Evolutionary conservation across 2,888 invertebrate genomes (phyloP), one percentile per base, ranked within the genome.

Genomic region (Eristalis pertinax): DNA sequence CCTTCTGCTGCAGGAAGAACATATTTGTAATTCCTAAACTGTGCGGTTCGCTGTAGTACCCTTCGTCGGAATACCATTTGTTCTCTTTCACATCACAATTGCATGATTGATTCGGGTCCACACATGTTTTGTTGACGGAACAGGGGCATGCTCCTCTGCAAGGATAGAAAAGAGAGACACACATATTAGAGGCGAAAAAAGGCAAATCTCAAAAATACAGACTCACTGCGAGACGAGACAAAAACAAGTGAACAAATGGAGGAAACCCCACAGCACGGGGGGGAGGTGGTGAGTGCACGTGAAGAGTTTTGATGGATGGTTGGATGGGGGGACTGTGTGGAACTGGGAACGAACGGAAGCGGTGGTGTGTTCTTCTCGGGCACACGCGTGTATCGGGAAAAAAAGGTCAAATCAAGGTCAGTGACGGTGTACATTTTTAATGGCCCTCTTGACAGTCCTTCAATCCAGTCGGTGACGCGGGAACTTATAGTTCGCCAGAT

Each of bases 1-100:
- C 96, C 89, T 96, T 95, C 91, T 97, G 97, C 91, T 98, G 98
- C 68, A 98, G 93, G 91, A 98, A 98, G 89, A 97, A 96, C 96
- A 98, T 97, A 91, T 97, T 96, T 5, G 96, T 98, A 77, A 98
- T 96, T 24, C 98, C 98, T 89, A 98, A 94, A 91, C 98, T 97
- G 89, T 95, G 95, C 0, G 96, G 96, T 89, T 95, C 95, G 11
- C 95, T 96, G 91, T 97, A 97, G 89, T 95, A 96, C 4, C 98
- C 98, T 93, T 97, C 97, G 91, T 98, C 98, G 1, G 96, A 96
- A 89, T 96, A 95, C 97, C 98, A 98, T 92, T 97, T 97, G 89
- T 96, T 96, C 91, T 97, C 96, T 70, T 96, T 96, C 19, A 96
- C 96, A 92, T 99, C 98, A 91, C 98, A 99, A 93, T 98, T 98